Conservation (phyloP, 2,888 invertebrate species). For the Ceramica pisi region DNA sequence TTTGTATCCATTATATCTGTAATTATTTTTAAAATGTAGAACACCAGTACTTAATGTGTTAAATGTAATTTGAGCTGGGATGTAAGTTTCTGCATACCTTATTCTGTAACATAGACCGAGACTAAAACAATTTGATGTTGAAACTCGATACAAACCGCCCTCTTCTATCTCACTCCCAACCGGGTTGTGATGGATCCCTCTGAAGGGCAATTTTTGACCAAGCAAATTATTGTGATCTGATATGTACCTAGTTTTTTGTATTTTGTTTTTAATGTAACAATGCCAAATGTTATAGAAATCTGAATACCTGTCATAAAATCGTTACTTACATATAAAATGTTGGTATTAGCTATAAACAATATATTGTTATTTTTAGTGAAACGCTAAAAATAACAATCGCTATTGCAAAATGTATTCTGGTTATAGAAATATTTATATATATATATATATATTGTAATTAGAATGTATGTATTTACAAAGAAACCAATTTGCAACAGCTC, state of each 20-base stretch:
- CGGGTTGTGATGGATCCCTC: constrained; percentile 15
- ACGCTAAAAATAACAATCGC: constrained; percentile 3
- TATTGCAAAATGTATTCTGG: constrained; percentile 32
- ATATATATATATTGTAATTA: constrained; percentile 14
- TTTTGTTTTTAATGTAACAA: constrained; percentile 42
- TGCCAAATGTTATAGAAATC: constrained; percentile 46
- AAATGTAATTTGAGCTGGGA: constrained; percentile 42
- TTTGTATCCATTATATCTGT: constrained; percentile 39
- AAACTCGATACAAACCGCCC: constrained; percentile 7
- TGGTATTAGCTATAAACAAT: constrained; percentile 20
- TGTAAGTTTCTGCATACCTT: constrained; percentile 12
- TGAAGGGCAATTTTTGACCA: constrained; percentile 35
- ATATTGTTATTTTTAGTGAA: constrained; percentile 17
- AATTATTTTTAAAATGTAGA: constrained; percentile 14
- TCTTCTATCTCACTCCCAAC: constrained; percentile 11
- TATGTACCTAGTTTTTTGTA: constrained; percentile 30
- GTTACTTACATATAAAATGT: constrained; percentile 24
- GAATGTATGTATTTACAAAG: constrained; percentile 19
- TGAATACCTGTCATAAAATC: constrained; percentile 41
- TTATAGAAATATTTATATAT: constrained; percentile 18
- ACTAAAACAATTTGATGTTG: constrained; percentile 7
- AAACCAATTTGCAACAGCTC: constrained; percentile 25
- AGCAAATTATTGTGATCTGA: constrained; percentile 51
- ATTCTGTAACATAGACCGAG: constrained; percentile 21
- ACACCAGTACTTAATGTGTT: constrained; percentile 47